Base-by-base conservation (phyloP, 2,888 invertebrate genomes). In the Netelia fuscicornis region DNA sequence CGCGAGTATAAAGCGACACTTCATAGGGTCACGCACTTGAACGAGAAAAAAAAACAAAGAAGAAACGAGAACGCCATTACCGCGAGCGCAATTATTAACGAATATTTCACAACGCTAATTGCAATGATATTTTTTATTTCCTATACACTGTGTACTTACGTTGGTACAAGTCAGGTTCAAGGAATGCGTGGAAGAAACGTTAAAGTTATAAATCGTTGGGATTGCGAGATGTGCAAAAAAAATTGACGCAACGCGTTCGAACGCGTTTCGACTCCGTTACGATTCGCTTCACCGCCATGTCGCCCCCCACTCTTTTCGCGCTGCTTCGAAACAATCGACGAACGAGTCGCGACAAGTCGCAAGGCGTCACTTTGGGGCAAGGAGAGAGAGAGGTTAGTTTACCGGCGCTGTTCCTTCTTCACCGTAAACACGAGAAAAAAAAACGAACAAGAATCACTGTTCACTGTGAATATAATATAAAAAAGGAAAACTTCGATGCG, bases 231-330 rank as follows among this genome's bases (percentile, higher is more conserved):
- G 17, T 42, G 11, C 13, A 20, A 44, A 52, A 65, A 13, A 58
- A 71, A 42, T 23, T 20, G 17, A 48, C 67, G 74, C 78, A 79
- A 11, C 64, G 68, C 58, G 65, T 8, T 52, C 60, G 77, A 83
- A 77, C 84, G 86, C 76, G 85, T 87, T 83, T 80, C 84, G 84
- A 82, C 77, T 67, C 6, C 6, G 37, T 6, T 37, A 5, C 37
- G 37, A 1, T 37, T 37, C 37, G 37, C 37, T 37, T 6, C 2
- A 37, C 37, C 37, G 37, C 37, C 37, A 37, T 37, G 37, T 6
- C 37, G 37, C 37, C 37, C 37, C 37, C 37, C 37, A 5, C 37
- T 37, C 37, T 6, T 37, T 1, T 6, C 0, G 0, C 37, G 37
- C 37, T 37, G 37, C 37, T 6, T 6, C 37, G 37, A 37, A 37